Conservation (phyloP, 2,888 invertebrate genomes). For the Chymomyza procnemis region DNA sequence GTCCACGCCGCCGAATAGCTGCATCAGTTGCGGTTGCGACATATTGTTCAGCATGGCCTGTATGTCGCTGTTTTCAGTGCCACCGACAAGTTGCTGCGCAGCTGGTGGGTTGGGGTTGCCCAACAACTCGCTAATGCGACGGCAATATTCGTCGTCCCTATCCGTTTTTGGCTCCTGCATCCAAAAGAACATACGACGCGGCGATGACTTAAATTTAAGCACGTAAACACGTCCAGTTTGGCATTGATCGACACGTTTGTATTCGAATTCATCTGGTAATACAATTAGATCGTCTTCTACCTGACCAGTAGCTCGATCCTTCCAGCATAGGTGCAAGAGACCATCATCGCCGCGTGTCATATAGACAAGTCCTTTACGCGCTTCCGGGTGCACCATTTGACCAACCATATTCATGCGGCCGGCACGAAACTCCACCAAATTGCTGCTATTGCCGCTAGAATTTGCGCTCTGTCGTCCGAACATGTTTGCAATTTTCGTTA, state of each 20-base stretch:
- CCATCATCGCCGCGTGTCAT: slow-evolving; percentile 98
- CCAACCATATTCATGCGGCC: slow-evolving; percentile 95
- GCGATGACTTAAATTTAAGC: slow-evolving; percentile 96
- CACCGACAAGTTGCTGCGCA: slow-evolving; percentile 83
- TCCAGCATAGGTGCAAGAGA: slow-evolving; percentile 99
- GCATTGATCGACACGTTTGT: slow-evolving; percentile 95
- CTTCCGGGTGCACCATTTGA: slow-evolving; percentile 95
- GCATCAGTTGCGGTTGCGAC: slow-evolving; percentile 98
- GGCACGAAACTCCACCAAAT: slow-evolving; percentile 96
- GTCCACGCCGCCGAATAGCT: slow-evolving; percentile 95
- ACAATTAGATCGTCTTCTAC: slow-evolving; percentile 97
- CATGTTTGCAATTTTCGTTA: slow-evolving; percentile 70
- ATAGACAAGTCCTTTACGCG: slow-evolving; percentile 95
- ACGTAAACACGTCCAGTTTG: slow-evolving; percentile 97
- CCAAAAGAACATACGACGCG: slow-evolving; percentile 97
- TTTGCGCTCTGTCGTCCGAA: slow-evolving; percentile 82
- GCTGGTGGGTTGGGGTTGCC: slow-evolving; percentile 98
- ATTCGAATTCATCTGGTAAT: slow-evolving; percentile 99
- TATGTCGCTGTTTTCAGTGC: slow-evolving; percentile 90
- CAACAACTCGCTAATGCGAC: slow-evolving; percentile 94
- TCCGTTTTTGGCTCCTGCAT: slow-evolving; percentile 97
- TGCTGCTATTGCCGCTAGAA: slow-evolving; percentile 90
- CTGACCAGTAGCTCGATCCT: slow-evolving; percentile 94
- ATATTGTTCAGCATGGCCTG: slow-evolving; percentile 96
- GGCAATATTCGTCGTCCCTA: slow-evolving; percentile 95